These are phyloP conservation scores for Apostichopus californicus DNA, from an alignment of 35 echinoderm and acorn worm genomes.

Conservation along the genomic window DNA sequence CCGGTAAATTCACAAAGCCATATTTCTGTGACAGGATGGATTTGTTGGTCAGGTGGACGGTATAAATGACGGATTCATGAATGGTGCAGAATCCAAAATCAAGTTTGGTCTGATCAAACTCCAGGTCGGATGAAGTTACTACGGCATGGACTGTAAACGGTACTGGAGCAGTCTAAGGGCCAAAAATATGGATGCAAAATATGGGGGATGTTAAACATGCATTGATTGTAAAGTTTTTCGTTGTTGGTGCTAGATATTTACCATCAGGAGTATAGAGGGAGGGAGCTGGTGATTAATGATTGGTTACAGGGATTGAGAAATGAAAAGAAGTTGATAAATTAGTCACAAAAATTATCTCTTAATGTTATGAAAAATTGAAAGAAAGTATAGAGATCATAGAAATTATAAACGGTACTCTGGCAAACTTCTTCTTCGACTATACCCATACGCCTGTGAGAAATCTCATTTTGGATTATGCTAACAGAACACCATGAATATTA, in stretches of 20 bases:
- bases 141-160: conserved; percentile 91
- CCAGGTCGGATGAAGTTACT: conserved; percentile 85
- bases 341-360: too few species aligned
- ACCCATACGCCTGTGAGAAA: too few species aligned
- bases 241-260: too few species aligned
- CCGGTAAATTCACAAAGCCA: conserved; percentile 94
- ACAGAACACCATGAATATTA: background rate
- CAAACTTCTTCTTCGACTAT: too few species aligned
- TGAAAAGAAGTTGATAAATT: too few species aligned
- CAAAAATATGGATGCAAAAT: background rate
- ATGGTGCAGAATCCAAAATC: conserved; percentile 99
- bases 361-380: too few species aligned
- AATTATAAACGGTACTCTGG: too few species aligned
- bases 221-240: too few species aligned
- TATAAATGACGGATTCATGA: conserved; percentile 86
- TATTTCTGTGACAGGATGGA: conserved; percentile 94
- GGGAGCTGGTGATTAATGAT: too few species aligned
- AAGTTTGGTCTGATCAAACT: conserved; percentile 78
- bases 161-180: conserved; percentile 81
- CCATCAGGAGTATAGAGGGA: too few species aligned
- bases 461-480: background rate
- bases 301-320: too few species aligned
- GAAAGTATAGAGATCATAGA: too few species aligned
- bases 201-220: background rate
- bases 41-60: conserved; percentile 85